phyloP scores from a whole-genome alignment of 2,888 invertebrate genomes.

The Eretmocerus hayati region DNA sequence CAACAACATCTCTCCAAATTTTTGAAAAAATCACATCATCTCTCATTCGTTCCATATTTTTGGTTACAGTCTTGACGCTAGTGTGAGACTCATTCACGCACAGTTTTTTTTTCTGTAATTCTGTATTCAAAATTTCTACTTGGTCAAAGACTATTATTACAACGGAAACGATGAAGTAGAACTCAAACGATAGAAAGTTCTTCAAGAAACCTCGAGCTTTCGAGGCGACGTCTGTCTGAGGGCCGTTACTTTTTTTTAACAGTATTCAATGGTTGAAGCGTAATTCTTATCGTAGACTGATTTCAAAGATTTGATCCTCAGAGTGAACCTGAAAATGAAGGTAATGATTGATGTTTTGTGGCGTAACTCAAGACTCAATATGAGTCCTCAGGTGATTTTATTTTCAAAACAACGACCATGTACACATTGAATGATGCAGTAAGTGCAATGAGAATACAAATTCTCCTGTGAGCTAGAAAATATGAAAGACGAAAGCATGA shows the following conservation, averaged over 20 bases:
- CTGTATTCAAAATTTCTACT: background rate
- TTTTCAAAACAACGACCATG: background rate
- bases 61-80: background rate
- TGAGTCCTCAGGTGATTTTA: too few relatives aligned
- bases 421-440: too few relatives aligned
- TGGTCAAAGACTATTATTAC: background rate
- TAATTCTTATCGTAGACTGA: conserved; percentile 17
- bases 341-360: too few relatives aligned
- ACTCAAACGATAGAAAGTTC: conserved; percentile 1
- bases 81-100: background rate
- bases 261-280: conserved; percentile 12
- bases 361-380: too few relatives aligned
- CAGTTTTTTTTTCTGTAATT: background rate
- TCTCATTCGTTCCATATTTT: background rate
- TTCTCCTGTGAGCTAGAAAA: too few relatives aligned
- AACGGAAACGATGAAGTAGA: background rate
- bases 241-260: conserved; percentile 1
- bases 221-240: conserved; percentile 5
- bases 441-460: too few relatives aligned
- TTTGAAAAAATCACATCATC: background rate
- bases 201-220: conserved; percentile 19
- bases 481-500: too few relatives aligned
- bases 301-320: conserved; percentile 22
- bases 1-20: background rate
- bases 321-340: conserved; percentile 12